These are phyloP conservation scores for Spodoptera littoralis DNA, from an alignment of 2,888 invertebrate species.

Conservation along the genomic window DNA sequence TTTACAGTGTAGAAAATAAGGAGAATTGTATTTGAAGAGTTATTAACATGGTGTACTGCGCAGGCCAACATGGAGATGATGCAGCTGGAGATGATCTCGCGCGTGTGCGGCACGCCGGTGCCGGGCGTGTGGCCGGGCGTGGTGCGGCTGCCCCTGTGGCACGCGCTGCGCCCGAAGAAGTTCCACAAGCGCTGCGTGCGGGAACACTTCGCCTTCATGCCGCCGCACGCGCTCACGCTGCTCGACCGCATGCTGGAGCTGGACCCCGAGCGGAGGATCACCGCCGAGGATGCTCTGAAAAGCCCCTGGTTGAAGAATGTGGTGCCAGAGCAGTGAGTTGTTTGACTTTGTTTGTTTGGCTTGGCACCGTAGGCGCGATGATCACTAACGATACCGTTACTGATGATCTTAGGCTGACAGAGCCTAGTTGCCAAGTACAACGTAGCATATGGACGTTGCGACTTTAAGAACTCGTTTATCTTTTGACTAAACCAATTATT, in stretches of 20 bases:
- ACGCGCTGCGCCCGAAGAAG: slow-evolving; percentile 96
- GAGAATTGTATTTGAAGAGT: no score
- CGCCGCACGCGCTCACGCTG: slow-evolving; percentile 95
- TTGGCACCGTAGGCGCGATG: slow-evolving; percentile 15
- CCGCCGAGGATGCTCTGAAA: slow-evolving; percentile 97
- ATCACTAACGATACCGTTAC: not conserved
- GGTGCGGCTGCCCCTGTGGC: slow-evolving; percentile 97
- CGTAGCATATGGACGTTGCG: no score
- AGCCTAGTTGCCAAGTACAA: slow-evolving; percentile 10
- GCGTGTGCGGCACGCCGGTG: slow-evolving; percentile 98
- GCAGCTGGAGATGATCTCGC: slow-evolving; percentile 97
- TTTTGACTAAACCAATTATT: no score
- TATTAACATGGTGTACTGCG: no score
- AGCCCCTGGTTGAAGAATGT: slow-evolving; percentile 97
- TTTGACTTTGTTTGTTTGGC: slow-evolving; percentile 60
- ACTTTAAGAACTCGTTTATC: no score
- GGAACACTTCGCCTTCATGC: slow-evolving; percentile 98
- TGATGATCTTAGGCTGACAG: no score
- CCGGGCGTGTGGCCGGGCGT: slow-evolving; percentile 99
- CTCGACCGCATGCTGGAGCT: slow-evolving; percentile 98
- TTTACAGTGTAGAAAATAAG: no score
- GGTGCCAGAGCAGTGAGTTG: slow-evolving; percentile 94
- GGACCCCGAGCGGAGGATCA: slow-evolving; percentile 97
- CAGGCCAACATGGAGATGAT: slow-evolving; percentile 97
- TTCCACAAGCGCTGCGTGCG: slow-evolving; percentile 95